Percentiles rank a stretch among this genome's conserved stretches.
Conservation (phyloP, 2,797 vertebrate genomes). For the Danio albolineatus region DNA sequence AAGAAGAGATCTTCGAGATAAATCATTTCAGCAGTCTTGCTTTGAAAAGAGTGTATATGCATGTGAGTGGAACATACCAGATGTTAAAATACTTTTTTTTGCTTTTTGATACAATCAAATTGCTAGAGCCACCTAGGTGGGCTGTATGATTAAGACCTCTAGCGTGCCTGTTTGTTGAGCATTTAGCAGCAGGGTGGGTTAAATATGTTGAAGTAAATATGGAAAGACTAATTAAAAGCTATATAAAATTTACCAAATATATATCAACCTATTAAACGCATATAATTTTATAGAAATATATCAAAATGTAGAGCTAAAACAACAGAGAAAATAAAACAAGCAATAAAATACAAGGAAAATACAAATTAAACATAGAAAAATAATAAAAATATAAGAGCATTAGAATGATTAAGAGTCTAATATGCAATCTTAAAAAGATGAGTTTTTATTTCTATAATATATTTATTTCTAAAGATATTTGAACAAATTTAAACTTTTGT, state of each 20-base stretch:
- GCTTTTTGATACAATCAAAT: slow-evolving; percentile 35
- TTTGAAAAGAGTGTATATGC: slow-evolving; percentile 18
- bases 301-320: too few species aligned
- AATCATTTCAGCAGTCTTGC: slow-evolving; percentile 20
- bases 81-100: slow-evolving; percentile 38
- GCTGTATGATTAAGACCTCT: neutral
- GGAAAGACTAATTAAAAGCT: neutral
- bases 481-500: neutral
- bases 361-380: too few species aligned
- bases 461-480: neutral
- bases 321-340: too few species aligned
- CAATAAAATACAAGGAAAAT: too few species aligned
- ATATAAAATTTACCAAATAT: neutral
- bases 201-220: neutral
- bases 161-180: neutral
- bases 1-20: slow-evolving; percentile 14
- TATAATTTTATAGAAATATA: neutral
- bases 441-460: too few species aligned
- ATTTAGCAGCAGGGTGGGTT: neutral
- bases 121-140: slow-evolving; percentile 10
- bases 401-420: too few species aligned
- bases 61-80: slow-evolving; percentile 29
- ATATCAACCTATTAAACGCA: neutral
- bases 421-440: too few species aligned
- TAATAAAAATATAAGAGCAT: too few species aligned